Base-by-base conservation (phyloP, 1,140 invertebrate genomes). In the Bombus pascuorum region DNA sequence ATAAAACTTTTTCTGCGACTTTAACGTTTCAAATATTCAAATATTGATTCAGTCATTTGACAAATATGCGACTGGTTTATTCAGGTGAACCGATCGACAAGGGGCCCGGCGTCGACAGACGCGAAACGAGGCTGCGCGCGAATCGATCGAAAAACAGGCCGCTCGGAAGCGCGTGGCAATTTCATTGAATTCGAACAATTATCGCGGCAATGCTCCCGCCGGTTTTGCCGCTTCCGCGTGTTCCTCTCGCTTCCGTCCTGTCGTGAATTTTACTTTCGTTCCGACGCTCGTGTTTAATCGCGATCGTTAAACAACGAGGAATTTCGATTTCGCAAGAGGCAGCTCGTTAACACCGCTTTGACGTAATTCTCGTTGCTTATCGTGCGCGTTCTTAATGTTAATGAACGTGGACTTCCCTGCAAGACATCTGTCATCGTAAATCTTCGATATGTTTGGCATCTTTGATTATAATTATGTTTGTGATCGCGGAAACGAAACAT, bases 61-160 rank as follows among this genome's bases (percentile, higher is more conserved):
- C 85, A 83, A 88, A 88, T 78, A 90, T 71, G 22, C 70, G 68
- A 57, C 78, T 44, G 80, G 76, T 90, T 90, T 88, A 78, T 72
- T 74, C 89, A 90, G 86, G 89, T 90, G 89, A 86, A 72, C 66
- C 37, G 77, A 70, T 59, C 80, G 66, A 70, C 71, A 57, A 53
- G 47, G 6, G 59, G 77, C 72, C 74, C 65, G 44, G 32, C 83
- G 87, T 42, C 71, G 74, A 79, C 75, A 74, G 78, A 65, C 57
- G 59, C 39, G 81, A 84, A 70, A 37, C 75, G 34, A 80, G 72
- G 85, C n/a, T 72, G 62, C 85, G 71, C 85, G 79, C 83, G 83
- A 84, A 89, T 90, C 86, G 82, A 88, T 68, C 57, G 73, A 74
- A 37, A 81, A 84, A 81, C 78, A 77, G 53, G 25, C 70, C 62